Base-by-base conservation (phyloP, 2,797 vertebrate species). In the Tolypeutes matacus region DNA sequence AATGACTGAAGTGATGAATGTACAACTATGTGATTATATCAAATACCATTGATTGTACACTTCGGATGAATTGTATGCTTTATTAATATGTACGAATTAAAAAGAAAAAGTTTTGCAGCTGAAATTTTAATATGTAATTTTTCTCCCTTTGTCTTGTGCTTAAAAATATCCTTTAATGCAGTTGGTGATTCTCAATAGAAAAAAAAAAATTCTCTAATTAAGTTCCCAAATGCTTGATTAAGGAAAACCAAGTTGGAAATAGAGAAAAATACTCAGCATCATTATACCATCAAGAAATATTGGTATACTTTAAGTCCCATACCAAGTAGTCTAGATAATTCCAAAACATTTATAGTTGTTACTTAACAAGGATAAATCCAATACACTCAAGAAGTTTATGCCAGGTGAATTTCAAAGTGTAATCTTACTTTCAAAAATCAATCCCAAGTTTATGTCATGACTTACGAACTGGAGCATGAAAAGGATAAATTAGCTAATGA, bases 361-460 rank as follows among this genome's bases (percentile, higher is more conserved):
- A 78, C 9, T 25, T 34, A 91, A 77, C n/a, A 77, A 77, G 14
- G 27, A 42, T 23, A 70, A 85, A 56, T 34, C 15, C 27, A 78
- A 64, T 42, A 89, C 5, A 21, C 18, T 46, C 27, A 70, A 80
- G 49, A 27, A 92, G 31, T 72, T 72, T 65, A 87, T 1, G 8
- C 17, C 51, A 70, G 62, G 12, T 72, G 72, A 87, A 84, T 92
- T 75, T 93, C 31, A 93, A 58, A 65, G 8, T 6, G 3, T 80
- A 81, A 60, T 18, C 64, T 95, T 72, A 86, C 49, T 95, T 94
- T 83, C 49, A 87, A 84, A 95, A 80, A 49, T 84, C 46, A 89
- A 31, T 64, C 49, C 42, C n/a, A 70, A 4, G 15, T 86, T 91
- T 75, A 96, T 46, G 67, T 67, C 15, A 83, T 14, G 21, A 78